Percentiles rank a stretch among this genome's conserved stretches.
Conservation (phyloP, 2,113 vertebrate species). For the Pelecanus crispus region DNA sequence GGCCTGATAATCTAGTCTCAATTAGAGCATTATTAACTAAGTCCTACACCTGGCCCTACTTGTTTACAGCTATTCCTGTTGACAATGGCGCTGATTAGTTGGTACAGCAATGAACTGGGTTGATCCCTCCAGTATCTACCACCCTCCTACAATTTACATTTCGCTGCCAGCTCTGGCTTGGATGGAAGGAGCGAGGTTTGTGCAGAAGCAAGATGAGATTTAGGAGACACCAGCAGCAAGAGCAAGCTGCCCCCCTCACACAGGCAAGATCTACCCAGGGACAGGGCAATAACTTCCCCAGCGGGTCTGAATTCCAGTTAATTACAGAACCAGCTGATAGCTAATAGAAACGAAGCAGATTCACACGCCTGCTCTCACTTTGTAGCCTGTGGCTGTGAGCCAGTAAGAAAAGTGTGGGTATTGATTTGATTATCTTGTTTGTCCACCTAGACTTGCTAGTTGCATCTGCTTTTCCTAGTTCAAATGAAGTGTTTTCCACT, state of each 20-base stretch:
- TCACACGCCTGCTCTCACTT: not conserved
- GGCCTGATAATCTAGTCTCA: not conserved
- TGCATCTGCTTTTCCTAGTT: conserved; percentile 40
- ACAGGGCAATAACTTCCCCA: conserved; percentile 6
- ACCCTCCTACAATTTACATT: not conserved
- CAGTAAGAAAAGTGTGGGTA: conserved; percentile 39
- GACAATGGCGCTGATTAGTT: conserved; percentile 52
- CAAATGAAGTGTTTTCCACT: conserved; percentile 59
- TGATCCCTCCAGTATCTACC: not conserved
- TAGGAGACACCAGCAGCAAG: not conserved
- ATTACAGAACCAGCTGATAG: conserved; percentile 2
- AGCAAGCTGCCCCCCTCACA: not conserved
- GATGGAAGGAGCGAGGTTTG: not conserved
- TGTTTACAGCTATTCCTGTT: conserved; percentile 23
- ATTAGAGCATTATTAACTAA: conserved; percentile 25
- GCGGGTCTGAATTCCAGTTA: conserved; percentile 5
- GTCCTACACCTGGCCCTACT: not conserved
- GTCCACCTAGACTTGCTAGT: conserved; percentile 54
- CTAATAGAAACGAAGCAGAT: not conserved
- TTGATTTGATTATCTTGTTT: conserved; percentile 65
- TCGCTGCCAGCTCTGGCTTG: not conserved
- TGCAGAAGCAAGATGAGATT: not conserved
- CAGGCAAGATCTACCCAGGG: not conserved
- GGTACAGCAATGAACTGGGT: not conserved
- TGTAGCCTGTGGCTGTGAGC: conserved; percentile 30